Conservation (phyloP, 2,797 vertebrate genomes). For the Schizothorax lantsangensis region DNA sequence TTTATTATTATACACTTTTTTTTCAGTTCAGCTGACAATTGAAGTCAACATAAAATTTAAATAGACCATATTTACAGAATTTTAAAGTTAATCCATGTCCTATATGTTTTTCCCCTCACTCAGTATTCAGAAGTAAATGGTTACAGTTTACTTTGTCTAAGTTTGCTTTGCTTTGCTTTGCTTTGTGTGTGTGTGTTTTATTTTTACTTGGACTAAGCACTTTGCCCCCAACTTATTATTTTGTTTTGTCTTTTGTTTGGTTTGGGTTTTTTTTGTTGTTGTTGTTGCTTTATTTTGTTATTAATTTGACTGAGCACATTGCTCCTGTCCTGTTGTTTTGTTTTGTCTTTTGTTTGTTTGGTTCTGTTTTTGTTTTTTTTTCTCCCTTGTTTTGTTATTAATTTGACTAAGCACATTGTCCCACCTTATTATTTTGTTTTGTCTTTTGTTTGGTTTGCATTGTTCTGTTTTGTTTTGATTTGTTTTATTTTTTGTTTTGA, state of each 20-base stretch:
- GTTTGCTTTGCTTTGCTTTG: too few relatives aligned
- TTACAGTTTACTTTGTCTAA: background rate
- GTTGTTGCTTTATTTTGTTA: too few relatives aligned
- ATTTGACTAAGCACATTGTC: background rate
- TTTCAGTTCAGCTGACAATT: background rate
- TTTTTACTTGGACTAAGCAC: too few relatives aligned
- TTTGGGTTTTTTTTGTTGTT: background rate
- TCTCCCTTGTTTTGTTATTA: background rate
- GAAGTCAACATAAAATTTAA: background rate
- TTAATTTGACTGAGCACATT: background rate
- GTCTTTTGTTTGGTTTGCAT: background rate
- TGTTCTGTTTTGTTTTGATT: background rate
- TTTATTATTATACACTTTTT: background rate
- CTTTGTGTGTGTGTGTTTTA: too few relatives aligned
- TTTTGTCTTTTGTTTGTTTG: background rate
- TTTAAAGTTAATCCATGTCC: background rate
- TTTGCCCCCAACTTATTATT: background rate
- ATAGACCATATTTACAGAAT: background rate
- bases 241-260: background rate
- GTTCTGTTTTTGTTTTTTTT: too few relatives aligned
- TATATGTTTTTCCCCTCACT: background rate
- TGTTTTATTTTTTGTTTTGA: background rate
- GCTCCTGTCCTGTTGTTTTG: background rate
- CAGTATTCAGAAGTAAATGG: background rate
- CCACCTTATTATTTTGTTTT: background rate